Base-by-base conservation (phyloP, 2,113 vertebrate species). In the Ptilonorhynchus violaceus region DNA sequence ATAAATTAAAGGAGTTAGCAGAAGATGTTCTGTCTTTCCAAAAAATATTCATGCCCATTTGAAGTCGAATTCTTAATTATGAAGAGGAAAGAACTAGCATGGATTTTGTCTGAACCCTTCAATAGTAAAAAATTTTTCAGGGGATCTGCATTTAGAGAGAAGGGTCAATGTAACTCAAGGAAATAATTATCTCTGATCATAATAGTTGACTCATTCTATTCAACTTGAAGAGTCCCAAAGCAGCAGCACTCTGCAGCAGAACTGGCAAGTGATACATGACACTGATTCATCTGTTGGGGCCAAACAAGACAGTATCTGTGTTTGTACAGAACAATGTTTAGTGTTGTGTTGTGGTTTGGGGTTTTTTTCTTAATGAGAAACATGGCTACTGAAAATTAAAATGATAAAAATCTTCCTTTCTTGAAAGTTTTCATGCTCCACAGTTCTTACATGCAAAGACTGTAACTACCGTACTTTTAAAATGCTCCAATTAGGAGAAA, bases 11-110 rank as follows among this genome's bases (percentile, higher is more conserved):
- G 85, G 64, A 53, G 35, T 67, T 75, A 88, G 72, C 56, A 88
- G 74, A 42, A 88, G 74, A 42, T 42, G 31, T 66, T n/a, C 62
- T 75, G 42, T 24, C 21, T 52, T 67, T 67, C 37, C 7, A 2
- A 66, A 95, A 62, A 94, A 93, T 93, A 93, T 88, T 93, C 85
- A 92, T 75, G 33, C 41, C 19, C 64, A 64, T 53, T 74, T 50
- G 35, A 74, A 92, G 41, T 68, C 60, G 74, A 63, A 59, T 69
- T 88, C 52, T 79, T 68, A 88, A 30, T 79, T 80, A 77, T 17
- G 60, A 80, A 82, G 39, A 33, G 35, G 49, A 85, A 82, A 76
- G 25, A 76, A 88, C 22, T 46, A 42, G 41, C 46, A 23, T 13
- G 24, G 50, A 70, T 72, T 76, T 68, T 66, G 82, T 74, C 50